phyloP scores from a whole-genome alignment of 2,113 vertebrate species.

The Dromas ardeola region DNA sequence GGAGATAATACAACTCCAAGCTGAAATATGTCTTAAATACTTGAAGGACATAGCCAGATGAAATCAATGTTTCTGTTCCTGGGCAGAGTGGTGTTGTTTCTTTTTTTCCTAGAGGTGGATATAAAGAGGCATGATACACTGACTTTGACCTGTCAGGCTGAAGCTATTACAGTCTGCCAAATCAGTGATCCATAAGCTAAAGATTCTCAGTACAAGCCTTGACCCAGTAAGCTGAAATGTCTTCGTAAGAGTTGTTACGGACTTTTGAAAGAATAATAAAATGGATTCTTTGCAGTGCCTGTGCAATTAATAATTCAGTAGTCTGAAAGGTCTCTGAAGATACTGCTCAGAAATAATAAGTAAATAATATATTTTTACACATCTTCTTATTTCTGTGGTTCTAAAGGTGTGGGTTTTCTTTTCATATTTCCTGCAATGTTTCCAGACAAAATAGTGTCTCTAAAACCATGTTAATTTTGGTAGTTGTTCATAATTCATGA shows the following conservation, averaged over 20 bases:
- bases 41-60: neutral
- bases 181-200: neutral
- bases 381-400: neutral
- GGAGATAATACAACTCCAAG: neutral
- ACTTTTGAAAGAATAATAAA: conserved; percentile 36
- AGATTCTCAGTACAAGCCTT: neutral
- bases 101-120: neutral
- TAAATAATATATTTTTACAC: neutral
- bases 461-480: neutral
- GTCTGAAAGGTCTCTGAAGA: conserved; percentile 43
- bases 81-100: neutral
- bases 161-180: neutral
- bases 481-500: neutral
- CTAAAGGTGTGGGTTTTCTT: neutral
- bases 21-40: neutral
- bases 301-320: conserved; percentile 41
- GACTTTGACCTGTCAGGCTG: neutral
- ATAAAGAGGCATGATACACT: neutral
- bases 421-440: neutral
- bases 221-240: conserved; percentile 23
- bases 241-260: neutral
- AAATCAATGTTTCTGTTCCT: neutral
- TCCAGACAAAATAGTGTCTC: neutral
- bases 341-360: neutral
- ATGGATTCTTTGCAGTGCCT: neutral